Percentiles rank a stretch among this genome's conserved stretches.
These are phyloP conservation scores for Lutjanus erythropterus DNA, from an alignment of 2,113 vertebrate genomes.

Conservation along the genomic window DNA sequence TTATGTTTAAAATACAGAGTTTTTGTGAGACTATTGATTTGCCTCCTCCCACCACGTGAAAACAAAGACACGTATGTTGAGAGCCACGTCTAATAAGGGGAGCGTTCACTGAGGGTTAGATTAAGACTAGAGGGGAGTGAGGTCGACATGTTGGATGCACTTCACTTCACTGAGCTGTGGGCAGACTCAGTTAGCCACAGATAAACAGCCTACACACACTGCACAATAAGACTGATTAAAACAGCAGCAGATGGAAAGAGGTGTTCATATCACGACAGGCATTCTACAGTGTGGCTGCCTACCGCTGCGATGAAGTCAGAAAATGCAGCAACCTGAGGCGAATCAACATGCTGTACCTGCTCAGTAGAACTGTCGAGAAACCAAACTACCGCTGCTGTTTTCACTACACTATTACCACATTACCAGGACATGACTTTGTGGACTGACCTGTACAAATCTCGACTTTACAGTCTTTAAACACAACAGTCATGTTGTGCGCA, in stretches of 20 bases:
- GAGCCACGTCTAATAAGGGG: conserved; percentile 63
- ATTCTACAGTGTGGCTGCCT: conserved; percentile 24
- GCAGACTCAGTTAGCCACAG: conserved; percentile 45
- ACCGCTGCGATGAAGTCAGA: conserved; percentile 30
- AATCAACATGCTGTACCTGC: conserved; percentile 5
- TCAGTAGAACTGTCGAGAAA: neutral
- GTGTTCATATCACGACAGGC: conserved; percentile 36
- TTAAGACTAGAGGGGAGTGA: conserved; percentile 48
- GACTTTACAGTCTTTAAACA: conserved; percentile 1
- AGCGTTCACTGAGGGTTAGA: conserved; percentile 48
- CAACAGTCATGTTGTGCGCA: neutral
- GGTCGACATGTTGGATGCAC: conserved; percentile 57
- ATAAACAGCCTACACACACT: conserved; percentile 64
- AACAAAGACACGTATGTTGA: conserved; percentile 61
- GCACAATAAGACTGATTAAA: conserved; percentile 57
- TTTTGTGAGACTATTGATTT: conserved; percentile 57
- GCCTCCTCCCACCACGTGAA: conserved; percentile 43
- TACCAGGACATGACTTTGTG: neutral
- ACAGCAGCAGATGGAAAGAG: conserved; percentile 55
- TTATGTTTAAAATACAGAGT: conserved; percentile 29
- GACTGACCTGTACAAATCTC: neutral
- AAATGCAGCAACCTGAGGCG: neutral
- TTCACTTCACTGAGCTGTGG: conserved; percentile 52
- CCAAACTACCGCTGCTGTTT: neutral
- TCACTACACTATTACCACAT: neutral